Evolutionary conservation across 1,140 invertebrate species (phyloP).

Genomic region (Drosophila lini): DNA sequence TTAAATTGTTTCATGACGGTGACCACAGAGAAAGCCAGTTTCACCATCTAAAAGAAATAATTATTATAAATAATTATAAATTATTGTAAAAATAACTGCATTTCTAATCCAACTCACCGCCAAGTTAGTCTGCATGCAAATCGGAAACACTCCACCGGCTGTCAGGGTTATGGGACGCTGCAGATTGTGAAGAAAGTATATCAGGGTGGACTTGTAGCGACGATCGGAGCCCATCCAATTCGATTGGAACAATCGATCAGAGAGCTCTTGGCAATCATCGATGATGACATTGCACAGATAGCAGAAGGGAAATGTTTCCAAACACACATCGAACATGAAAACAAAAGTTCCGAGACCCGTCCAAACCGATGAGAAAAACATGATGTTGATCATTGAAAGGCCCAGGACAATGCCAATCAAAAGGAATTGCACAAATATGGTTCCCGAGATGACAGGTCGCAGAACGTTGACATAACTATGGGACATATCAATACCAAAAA

Average conservation of each 20-base stretch:
- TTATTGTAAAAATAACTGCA: no score
- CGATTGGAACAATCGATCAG: slow-evolving; percentile 55
- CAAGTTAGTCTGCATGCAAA: slow-evolving; percentile 57
- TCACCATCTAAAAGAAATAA: slow-evolving; percentile 37
- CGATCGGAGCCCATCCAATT: slow-evolving; percentile 51
- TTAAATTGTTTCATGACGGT: slow-evolving; percentile 57
- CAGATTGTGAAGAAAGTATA: slow-evolving; percentile 58
- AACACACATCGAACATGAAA: slow-evolving; percentile 29
- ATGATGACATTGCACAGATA: slow-evolving; percentile 59
- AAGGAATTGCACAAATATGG: slow-evolving; percentile 45
- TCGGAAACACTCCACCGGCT: slow-evolving; percentile 59
- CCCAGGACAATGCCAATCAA: slow-evolving; percentile 40
- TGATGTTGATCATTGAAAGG: slow-evolving; percentile 29
- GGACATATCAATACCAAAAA: neutral
- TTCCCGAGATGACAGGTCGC: slow-evolving; percentile 38
- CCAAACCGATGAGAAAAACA: slow-evolving; percentile 45
- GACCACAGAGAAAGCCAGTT: slow-evolving; percentile 60
- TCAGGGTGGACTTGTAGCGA: slow-evolving; percentile 38
- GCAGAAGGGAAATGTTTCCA: slow-evolving; percentile 63
- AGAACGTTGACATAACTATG: slow-evolving; percentile 46
- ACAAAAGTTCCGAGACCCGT: slow-evolving; percentile 3
- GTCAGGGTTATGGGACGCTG: slow-evolving; percentile 55
- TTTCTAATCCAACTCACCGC: slow-evolving; percentile 24
- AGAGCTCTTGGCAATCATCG: slow-evolving; percentile 42
- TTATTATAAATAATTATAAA: no score